Evolutionary conservation across 1,140 invertebrate species (phyloP), one percentile per base, ranked within the genome.

Genomic region (Wasmannia auropunctata): DNA sequence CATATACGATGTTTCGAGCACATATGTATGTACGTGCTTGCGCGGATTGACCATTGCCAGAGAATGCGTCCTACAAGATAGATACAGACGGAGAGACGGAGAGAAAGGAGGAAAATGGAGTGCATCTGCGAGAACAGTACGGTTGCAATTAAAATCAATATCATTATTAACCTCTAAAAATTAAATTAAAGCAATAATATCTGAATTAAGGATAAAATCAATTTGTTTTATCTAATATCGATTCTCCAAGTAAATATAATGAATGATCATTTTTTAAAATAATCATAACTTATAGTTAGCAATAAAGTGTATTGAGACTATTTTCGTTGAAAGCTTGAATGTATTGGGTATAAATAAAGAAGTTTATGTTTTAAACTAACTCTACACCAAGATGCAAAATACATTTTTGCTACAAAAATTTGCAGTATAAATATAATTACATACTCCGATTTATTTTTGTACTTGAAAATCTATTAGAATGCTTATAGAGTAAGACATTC

Each of bases 21-120:
- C 46, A 43, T 28, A 65, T 40, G 22, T 79, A 79, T 43, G 72
- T 77, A 40, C 25, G 65, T 56, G 28, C 25, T 80, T n/a, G 43
- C 43, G 43, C 75, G 25, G 51, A 85, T 85, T 79, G 75, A 85
- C 37, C 22, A 56, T 70, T 70, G 49, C 22, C 11, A 37, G 79
- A 74, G 51, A 83, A 83, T 60, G 28, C n/a, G 16, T 58, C 54
- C 22, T 83, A 43, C 28, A 43, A 65, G 11, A 76, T 46, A 74
- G n/a, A 40, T 22, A 67, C 8, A 34, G 31, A 62, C 1, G 40
- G 7, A 65, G 10, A n/a, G 54, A 54, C 2, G 49, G 43, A 69
- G 60, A 75, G 28, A 60, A 28, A 28, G 8, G 8, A 43, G 63
- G 37, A 84, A 25, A 49, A n/a, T 40, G 22, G 10, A 58, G 22